Conservation (phyloP, 1,140 invertebrate species). For the Hypothenemus hampei region DNA sequence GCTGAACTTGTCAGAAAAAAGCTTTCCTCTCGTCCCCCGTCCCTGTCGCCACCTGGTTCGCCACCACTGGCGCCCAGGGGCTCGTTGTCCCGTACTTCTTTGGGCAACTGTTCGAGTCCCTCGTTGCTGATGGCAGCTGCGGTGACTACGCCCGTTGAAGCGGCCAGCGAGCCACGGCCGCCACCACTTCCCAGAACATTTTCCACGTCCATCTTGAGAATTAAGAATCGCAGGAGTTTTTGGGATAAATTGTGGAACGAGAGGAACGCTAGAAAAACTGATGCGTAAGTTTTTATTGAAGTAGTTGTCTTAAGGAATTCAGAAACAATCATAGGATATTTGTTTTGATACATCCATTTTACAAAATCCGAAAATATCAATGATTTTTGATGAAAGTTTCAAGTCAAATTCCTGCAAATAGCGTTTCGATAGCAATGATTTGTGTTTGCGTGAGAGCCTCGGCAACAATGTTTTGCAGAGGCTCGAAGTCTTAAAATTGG, state of each 20-base stretch:
- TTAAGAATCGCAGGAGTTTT: slow-evolving; percentile 64
- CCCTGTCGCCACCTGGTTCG: slow-evolving; percentile 35
- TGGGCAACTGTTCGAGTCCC: slow-evolving; percentile 47
- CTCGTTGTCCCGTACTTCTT: slow-evolving; percentile 40
- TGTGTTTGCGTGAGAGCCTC: no score
- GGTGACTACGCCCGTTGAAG: slow-evolving; percentile 43
- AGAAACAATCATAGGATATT: no score
- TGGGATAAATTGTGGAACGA: slow-evolving; percentile 80
- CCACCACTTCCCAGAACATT: slow-evolving; percentile 65
- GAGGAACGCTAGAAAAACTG: slow-evolving; percentile 49
- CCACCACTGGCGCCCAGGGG: slow-evolving; percentile 37
- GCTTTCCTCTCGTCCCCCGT: slow-evolving; percentile 33
- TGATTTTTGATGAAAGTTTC: no score
- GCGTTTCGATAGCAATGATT: no score
- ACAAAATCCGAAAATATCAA: no score
- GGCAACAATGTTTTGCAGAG: no score
- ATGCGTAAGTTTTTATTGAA: slow-evolving; percentile 12
- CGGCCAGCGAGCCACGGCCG: slow-evolving; percentile 33
- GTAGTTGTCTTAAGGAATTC: no score
- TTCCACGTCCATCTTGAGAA: slow-evolving; percentile 70
- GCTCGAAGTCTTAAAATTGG: no score
- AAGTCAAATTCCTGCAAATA: no score
- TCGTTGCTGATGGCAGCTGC: slow-evolving; percentile 53
- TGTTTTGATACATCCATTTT: no score
- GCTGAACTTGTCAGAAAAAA: slow-evolving; percentile 1